Base-by-base conservation (phyloP, 2,113 vertebrate genomes). In the Orthonyx spaldingii region DNA sequence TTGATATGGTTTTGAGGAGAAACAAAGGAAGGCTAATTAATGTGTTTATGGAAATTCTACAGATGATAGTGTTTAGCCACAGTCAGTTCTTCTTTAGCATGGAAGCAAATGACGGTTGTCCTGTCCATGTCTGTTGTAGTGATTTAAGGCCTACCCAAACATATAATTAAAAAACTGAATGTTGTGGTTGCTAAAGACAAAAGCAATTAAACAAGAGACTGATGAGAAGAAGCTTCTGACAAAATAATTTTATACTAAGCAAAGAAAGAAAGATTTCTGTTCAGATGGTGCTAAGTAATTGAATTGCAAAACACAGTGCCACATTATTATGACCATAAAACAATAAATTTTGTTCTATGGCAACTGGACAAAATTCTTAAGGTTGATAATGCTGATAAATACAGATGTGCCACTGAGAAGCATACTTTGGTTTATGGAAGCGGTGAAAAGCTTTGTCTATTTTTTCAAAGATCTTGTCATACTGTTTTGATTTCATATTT, bases 21-120 rank as follows among this genome's bases (percentile, higher is more conserved):
- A 95, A 94, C 86, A 97, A 94, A 96, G 72, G 64, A 91, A 94
- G 55, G 81, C 65, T 95, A 95, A 95, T 96, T 88, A 59, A 93
- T 94, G 85, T 86, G 59, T 96, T 96, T 94, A 74, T 96, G 60
- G 86, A 95, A 96, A 96, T 95, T 93, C 66, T 94, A 46, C 88
- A 81, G 52, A 93, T 94, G 90, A 68, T 44, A 84, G 49, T 89
- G 86, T 97, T 94, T 85, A 96, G 63, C 60, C 47, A 56, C 37
- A 74, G 64, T 66, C 75, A 75, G 64, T 77, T 93, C 65, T 93
- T 63, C 76, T 93, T 94, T 88, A 75, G 66, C 32, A 10, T 47
- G n/a, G 92, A 91, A 83, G n/a, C 65, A 96, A 94, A 74, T 18
- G 4, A 70, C 85, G n/a, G 68, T 84, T 89, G 80, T 77, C 32